A percentile compares a stretch with the other conserved stretches of the same genome.
Evolutionary conservation across 2,888 invertebrate genomes (phyloP).

Genomic region (Polyommatus iphigenia): DNA sequence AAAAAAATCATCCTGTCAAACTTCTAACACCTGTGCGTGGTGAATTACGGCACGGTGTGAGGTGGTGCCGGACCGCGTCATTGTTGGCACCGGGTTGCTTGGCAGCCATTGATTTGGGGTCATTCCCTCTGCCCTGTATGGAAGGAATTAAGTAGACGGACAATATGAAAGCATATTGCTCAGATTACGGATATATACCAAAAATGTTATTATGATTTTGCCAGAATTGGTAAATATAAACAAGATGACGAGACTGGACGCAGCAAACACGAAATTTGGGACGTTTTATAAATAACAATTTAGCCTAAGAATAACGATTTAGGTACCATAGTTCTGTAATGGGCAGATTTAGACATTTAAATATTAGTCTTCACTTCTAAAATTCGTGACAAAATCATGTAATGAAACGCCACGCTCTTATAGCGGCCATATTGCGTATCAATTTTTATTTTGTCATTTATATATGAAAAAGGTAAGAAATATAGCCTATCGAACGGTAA

Average conservation of each 20-base stretch:
- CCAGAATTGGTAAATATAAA: background rate
- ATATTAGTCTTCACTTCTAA: background rate
- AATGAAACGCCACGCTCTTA: background rate
- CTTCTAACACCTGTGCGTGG: background rate
- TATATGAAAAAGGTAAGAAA: constrained; percentile 5
- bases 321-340: too few species aligned
- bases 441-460: background rate
- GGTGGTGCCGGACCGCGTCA: constrained; percentile 40
- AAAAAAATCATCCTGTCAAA: too few species aligned
- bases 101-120: constrained; percentile 47
- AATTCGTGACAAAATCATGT: background rate
- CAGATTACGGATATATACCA: background rate
- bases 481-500: background rate
- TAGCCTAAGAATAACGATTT: too few species aligned
- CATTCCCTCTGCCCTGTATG: constrained; percentile 20
- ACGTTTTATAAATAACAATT: too few species aligned
- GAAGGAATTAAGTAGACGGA: background rate
- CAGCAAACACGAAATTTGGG: too few species aligned
- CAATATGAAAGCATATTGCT: background rate
- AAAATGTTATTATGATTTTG: background rate
- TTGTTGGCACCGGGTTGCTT: constrained; percentile 50
- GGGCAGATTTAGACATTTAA: too few species aligned
- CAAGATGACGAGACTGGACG: background rate
- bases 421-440: background rate
- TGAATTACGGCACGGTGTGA: constrained; percentile 38